Evolutionary conservation across 2,888 invertebrate genomes (phyloP).

Genomic region (Chrysina gloriosa): DNA sequence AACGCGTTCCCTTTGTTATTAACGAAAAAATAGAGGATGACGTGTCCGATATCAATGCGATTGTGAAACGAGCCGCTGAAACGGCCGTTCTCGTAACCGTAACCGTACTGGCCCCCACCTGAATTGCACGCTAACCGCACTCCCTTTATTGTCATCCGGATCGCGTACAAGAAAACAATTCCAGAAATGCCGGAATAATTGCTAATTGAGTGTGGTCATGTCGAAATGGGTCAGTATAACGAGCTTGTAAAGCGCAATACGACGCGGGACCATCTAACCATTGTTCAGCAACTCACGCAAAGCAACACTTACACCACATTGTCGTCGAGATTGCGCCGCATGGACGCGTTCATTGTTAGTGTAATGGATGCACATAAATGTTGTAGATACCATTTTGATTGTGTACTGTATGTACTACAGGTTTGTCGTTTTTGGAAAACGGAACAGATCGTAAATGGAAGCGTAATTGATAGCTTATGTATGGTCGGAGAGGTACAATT

Average conservation of each 20-base stretch:
- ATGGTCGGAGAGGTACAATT: too few species aligned
- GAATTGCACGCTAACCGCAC: slow-evolving; percentile 23
- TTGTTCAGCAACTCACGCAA: slow-evolving; percentile 28
- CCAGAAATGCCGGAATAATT: slow-evolving; percentile 30
- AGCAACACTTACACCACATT: slow-evolving; percentile 8
- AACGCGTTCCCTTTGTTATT: too few species aligned
- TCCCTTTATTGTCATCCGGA: slow-evolving; percentile 29
- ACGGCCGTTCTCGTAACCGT: slow-evolving; percentile 2
- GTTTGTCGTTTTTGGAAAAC: too few species aligned
- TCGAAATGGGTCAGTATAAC: slow-evolving; percentile 35
- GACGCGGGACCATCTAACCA: slow-evolving; percentile 18
- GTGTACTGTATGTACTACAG: too few species aligned
- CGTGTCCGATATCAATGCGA: too few species aligned
- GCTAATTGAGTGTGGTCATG: slow-evolving; percentile 34
- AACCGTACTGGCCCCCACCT: slow-evolving; percentile 21
- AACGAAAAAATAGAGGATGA: too few species aligned
- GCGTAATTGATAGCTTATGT: too few species aligned
- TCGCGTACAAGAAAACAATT: slow-evolving; percentile 29
- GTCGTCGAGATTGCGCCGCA: slow-evolving; percentile 15
- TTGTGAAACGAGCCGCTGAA: too few species aligned
- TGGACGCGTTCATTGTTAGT: slow-evolving; percentile 1
- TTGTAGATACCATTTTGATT: not conserved
- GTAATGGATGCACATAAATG: slow-evolving; percentile 3
- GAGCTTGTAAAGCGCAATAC: slow-evolving; percentile 29
- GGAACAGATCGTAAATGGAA: too few species aligned